These are phyloP conservation scores for Erethizon dorsatum DNA, from an alignment of 2,797 vertebrate genomes.

Conservation along the genomic window DNA sequence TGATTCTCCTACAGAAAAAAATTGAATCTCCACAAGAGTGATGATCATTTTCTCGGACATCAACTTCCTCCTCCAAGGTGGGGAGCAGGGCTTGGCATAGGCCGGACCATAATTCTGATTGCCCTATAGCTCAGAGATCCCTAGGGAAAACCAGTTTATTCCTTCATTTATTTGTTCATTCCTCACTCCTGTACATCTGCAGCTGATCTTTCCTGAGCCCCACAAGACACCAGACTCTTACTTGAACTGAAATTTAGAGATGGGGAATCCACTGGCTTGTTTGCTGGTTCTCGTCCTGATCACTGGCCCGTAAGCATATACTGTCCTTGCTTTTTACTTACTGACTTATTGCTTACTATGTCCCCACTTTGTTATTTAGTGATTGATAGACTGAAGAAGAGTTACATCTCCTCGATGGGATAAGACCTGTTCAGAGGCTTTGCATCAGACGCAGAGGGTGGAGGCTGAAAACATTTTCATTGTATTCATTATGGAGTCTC, in stretches of 20 bases:
- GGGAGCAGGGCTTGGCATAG: background rate
- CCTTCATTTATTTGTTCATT: background rate
- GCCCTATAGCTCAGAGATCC: background rate
- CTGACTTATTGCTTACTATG: background rate
- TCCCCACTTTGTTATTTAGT: background rate
- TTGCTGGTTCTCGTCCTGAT: background rate
- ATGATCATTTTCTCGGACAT: background rate
- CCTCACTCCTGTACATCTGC: background rate
- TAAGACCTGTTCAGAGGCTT: background rate
- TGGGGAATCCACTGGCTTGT: background rate
- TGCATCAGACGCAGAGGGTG: background rate
- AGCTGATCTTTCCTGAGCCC: background rate
- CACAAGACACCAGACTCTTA: background rate
- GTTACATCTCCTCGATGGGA: background rate
- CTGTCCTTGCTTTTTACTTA: background rate
- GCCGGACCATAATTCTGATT: background rate
- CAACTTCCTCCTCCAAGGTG: background rate
- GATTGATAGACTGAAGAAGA: background rate
- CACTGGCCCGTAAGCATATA: background rate
- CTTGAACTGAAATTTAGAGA: background rate
- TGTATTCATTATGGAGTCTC: background rate
- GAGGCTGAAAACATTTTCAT: background rate
- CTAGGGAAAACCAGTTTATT: background rate
- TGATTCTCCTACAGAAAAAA: background rate
- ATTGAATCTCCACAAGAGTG: background rate